A percentile compares a stretch with the other conserved stretches of the same genome.
phyloP scores from a whole-genome alignment of 2,888 invertebrate genomes.

The Apamea sordens region DNA sequence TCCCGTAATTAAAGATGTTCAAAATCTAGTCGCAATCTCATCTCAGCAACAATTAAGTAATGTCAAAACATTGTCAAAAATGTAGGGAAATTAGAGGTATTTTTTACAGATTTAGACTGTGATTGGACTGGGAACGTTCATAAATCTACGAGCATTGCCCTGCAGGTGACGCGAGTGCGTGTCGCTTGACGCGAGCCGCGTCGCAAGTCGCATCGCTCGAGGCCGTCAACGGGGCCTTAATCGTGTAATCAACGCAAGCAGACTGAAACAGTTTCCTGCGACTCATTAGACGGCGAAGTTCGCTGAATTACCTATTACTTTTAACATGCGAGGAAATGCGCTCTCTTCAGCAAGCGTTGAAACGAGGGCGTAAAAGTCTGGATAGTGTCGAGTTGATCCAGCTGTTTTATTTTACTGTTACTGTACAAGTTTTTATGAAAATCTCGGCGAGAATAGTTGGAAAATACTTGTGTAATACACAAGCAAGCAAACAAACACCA shows the following conservation, averaged over 20 bases:
- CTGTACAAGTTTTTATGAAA: constrained; percentile 29
- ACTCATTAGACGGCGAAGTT: constrained; percentile 57
- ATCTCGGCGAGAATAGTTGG: neutral
- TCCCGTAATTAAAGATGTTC: neutral
- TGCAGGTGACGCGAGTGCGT: neutral
- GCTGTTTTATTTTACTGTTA: constrained; percentile 29
- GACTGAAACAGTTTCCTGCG: constrained; percentile 31
- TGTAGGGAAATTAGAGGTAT: neutral
- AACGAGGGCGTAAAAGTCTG: constrained; percentile 34
- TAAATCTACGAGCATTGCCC: neutral
- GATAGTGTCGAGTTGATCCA: constrained; percentile 19
- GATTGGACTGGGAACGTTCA: neutral
- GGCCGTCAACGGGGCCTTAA: constrained; percentile 13
- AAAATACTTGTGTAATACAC: neutral
- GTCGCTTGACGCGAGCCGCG: neutral
- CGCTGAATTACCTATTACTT: constrained; percentile 66
- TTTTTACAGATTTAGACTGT: neutral
- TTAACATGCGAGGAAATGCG: constrained; percentile 55
- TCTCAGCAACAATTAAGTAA: neutral
- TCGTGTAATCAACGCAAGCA: constrained; percentile 50
- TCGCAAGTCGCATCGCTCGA: constrained; percentile 4
- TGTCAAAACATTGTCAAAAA: neutral
- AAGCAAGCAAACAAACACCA: constrained; percentile 1
- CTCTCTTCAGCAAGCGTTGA: constrained; percentile 32
- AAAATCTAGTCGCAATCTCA: neutral